Percentiles rank a stretch among this genome's conserved stretches.
Evolutionary conservation across 2,113 vertebrate species (phyloP).

Genomic region (Myrmecophaga tridactyla): DNA sequence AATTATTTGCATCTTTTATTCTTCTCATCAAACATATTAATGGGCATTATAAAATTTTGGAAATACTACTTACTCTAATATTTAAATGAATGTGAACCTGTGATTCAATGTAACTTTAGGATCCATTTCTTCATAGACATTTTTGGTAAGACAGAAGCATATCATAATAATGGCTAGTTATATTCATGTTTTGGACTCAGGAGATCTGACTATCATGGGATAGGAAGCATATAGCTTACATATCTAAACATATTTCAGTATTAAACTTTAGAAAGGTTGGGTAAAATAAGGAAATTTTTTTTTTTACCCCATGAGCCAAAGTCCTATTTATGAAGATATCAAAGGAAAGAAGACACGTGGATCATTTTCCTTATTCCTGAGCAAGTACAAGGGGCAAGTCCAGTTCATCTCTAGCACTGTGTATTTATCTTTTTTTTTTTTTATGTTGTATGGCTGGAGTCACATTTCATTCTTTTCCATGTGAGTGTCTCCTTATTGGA

Average conservation of each 20-base stretch:
- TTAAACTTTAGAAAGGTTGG: background rate
- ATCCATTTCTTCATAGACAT: background rate
- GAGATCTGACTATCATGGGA: background rate
- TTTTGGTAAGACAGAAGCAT: background rate
- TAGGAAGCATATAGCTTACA: background rate
- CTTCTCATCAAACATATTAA: background rate
- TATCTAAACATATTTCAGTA: background rate
- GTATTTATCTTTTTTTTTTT: background rate
- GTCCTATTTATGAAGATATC: background rate
- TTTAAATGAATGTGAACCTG: background rate
- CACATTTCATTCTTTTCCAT: too few relatives aligned
- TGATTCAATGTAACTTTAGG: background rate
- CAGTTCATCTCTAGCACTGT: background rate
- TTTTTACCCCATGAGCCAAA: background rate
- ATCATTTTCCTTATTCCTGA: background rate
- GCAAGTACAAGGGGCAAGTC: background rate
- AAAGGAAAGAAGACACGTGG: background rate
- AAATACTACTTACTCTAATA: background rate
- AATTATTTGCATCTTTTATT: background rate
- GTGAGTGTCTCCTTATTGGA: too few relatives aligned
- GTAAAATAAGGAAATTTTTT: background rate
- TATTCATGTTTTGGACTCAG: background rate
- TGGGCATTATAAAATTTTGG: background rate
- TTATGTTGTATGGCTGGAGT: too few relatives aligned
- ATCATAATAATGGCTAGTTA: background rate